Evolutionary conservation across 1,140 invertebrate genomes (phyloP), one percentile per base, ranked within the genome.

Genomic region (Drosophila repletoides): DNA sequence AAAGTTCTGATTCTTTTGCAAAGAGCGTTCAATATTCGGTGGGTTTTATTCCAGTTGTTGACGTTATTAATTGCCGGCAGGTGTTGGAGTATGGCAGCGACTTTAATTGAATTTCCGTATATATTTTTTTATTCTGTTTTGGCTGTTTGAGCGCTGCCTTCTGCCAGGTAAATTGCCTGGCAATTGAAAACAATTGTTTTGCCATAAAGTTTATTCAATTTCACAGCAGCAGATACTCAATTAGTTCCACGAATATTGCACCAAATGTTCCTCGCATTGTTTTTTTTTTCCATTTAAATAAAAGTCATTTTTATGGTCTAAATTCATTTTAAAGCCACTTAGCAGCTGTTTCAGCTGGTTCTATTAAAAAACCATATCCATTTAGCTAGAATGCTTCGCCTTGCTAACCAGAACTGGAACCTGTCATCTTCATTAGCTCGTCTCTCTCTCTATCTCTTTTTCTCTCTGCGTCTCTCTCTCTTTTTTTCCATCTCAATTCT

Each of bases 391-490:
- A 29, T 22, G 5, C 24, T 5, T 9, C 58, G 31, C 38, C 52
- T 41, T 33, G 17, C 49, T 55, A 34, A 36, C 38, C 28, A 61
- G 49, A 60, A 60, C 65, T 41, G 38, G 65, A 55, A 56, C 40
- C 49, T 45, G 51, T 66, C 43, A 66, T 51, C 63, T 43, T 36
- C 63, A 68, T 9, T 49, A 68, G 41, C 58, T 49, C n/a, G n/a
- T n/a, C n/a, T n/a, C n/a, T n/a, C n/a, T n/a, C n/a, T n/a, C n/a
- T n/a, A n/a, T n/a, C n/a, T n/a, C n/a, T n/a, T n/a, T n/a, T n/a
- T n/a, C n/a, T n/a, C n/a, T n/a, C n/a, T n/a, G n/a, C n/a, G n/a
- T n/a, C n/a, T n/a, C n/a, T n/a, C n/a, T n/a, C n/a, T n/a, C n/a
- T n/a, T n/a, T n/a, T n/a, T n/a, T n/a, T n/a, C n/a, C n/a, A n/a